Conservation (phyloP, 2,888 invertebrate genomes). For the Aquatica leii region DNA sequence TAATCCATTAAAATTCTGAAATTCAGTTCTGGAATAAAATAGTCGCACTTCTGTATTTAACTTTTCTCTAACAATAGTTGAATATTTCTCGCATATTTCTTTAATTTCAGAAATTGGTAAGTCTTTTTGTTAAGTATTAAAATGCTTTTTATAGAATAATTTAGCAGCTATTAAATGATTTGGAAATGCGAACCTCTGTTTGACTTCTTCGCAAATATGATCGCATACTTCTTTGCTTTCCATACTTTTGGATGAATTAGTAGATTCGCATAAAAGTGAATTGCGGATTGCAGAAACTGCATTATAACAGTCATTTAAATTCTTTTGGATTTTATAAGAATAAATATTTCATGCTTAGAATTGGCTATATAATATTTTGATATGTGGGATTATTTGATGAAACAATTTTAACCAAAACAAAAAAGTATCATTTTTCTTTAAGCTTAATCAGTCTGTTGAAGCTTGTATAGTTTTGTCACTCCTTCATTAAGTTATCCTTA, state of each 20-base stretch:
- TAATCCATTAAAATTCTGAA: neutral
- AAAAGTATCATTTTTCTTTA: neutral
- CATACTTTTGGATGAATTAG: neutral
- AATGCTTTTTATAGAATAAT: neutral
- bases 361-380: neutral
- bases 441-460: neutral
- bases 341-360: neutral
- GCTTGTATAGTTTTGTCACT: neutral
- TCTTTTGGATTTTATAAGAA: neutral
- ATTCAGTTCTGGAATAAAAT: neutral
- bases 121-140: neutral
- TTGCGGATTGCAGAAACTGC: neutral
- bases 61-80: neutral
- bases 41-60: neutral
- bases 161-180: neutral
- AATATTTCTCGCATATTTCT: neutral
- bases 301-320: neutral
- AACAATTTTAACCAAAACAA: too few relatives aligned
- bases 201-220: neutral
- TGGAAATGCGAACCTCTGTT: neutral
- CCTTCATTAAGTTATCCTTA: neutral
- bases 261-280: neutral
- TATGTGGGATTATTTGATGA: too few relatives aligned
- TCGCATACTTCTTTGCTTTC: conserved; percentile 11
- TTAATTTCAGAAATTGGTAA: neutral